A percentile compares a stretch with the other conserved stretches of the same genome.
These are phyloP conservation scores for Porites rus DNA, from an alignment of 92 coral and sea anemone genomes.

Conservation along the genomic window DNA sequence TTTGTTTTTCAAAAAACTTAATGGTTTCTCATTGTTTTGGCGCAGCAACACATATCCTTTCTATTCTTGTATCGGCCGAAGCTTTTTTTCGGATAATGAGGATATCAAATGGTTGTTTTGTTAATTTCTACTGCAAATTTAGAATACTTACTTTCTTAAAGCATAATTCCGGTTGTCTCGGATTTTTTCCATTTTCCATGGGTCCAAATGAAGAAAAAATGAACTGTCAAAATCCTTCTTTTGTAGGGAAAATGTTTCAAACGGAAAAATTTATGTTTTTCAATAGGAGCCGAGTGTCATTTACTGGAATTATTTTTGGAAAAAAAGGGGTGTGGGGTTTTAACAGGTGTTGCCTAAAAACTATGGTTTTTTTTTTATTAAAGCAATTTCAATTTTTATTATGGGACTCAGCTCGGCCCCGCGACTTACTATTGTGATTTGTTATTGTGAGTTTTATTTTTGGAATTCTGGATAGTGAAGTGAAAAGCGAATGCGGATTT, in stretches of 20 bases:
- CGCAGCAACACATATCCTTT: background rate
- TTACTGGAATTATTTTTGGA: background rate
- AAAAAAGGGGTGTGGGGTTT: background rate
- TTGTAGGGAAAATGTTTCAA: background rate
- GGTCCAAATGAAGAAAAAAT: background rate
- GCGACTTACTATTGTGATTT: too few relatives aligned
- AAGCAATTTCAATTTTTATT: too few relatives aligned
- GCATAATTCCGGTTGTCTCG: background rate
- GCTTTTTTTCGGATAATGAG: background rate
- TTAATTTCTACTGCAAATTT: background rate
- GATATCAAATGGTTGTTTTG: background rate
- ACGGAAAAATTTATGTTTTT: background rate
- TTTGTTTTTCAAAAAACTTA: background rate
- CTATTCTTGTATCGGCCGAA: background rate
- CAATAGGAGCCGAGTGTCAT: background rate
- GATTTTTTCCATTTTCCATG: background rate
- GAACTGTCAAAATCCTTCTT: background rate
- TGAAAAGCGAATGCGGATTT: too few relatives aligned
- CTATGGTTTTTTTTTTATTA: background rate
- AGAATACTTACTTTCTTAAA: background rate
- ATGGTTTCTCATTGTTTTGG: constrained; percentile 24
- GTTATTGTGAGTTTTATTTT: too few relatives aligned
- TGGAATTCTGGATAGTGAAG: too few relatives aligned
- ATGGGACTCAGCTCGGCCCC: too few relatives aligned
- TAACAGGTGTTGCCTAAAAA: background rate